Percentiles rank a stretch among this genome's conserved stretches.
Conservation (phyloP, 2,113 vertebrate genomes). For the Sinocyclocheilus grahami region DNA sequence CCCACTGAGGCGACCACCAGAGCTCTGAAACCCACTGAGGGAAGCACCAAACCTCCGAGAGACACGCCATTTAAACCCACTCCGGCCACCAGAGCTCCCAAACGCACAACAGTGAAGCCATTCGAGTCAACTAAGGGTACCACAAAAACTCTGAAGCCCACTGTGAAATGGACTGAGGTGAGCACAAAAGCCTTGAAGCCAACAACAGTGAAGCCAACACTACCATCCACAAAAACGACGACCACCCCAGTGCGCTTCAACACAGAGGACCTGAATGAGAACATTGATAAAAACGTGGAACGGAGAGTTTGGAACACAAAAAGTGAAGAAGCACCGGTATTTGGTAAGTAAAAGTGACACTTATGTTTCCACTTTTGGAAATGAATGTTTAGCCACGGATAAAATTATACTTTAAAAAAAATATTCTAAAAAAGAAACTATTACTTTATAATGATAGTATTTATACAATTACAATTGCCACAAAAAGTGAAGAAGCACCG, state of each 20-base stretch:
- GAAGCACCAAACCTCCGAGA: neutral
- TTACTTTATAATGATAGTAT: too few relatives aligned
- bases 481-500: conserved; percentile 44
- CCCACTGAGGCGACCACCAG: conserved; percentile 15
- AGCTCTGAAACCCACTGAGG: neutral
- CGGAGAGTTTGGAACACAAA: conserved; percentile 26
- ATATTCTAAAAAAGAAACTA: neutral
- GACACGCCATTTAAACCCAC: conserved; percentile 9
- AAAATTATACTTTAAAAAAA: neutral
- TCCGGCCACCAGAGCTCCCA: neutral
- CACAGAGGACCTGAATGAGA: conserved; percentile 46
- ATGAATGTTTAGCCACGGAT: neutral
- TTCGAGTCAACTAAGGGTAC: neutral
- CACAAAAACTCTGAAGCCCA: neutral
- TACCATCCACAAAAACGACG: conserved; percentile 1
- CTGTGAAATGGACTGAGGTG: neutral
- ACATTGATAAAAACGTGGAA: conserved; percentile 41
- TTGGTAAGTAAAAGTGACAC: conserved; percentile 62
- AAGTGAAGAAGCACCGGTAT: conserved; percentile 50
- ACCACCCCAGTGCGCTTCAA: conserved; percentile 9
- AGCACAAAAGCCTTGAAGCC: neutral
- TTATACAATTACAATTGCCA: neutral
- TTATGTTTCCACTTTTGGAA: neutral
- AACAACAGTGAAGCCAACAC: conserved; percentile 24
- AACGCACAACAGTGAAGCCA: neutral